Conservation (phyloP, 35 echinoderm and acorn worm species). For the Ptychodera flava region DNA sequence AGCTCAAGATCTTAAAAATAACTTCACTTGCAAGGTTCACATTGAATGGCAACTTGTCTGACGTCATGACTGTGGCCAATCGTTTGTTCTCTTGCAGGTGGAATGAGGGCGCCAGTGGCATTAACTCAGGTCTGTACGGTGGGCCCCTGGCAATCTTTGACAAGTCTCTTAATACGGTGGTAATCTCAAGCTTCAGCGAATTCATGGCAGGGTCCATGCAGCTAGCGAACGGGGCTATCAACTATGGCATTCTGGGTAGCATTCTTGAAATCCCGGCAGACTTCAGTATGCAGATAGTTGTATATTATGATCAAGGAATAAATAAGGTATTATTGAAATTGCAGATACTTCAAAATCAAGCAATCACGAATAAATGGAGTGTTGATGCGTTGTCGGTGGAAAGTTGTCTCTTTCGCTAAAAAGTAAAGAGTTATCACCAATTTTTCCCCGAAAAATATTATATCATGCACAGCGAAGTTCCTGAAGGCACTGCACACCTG, state of each 20-base stretch:
- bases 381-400: no score
- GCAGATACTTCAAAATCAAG: no score
- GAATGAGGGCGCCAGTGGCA: not conserved
- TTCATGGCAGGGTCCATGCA: slow-evolving; percentile 45
- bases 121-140: slow-evolving; percentile 23
- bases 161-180: slow-evolving; percentile 4
- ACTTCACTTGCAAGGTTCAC: no score
- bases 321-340: not conserved
- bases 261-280: not conserved
- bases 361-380: no score
- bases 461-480: no score
- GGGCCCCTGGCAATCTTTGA: slow-evolving; percentile 38
- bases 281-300: not conserved
- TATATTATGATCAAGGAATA: not conserved
- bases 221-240: not conserved
- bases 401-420: no score
- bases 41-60: no score
- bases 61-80: no score
- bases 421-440: no score
- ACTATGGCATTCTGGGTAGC: not conserved
- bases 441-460: no score
- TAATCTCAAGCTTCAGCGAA: slow-evolving; percentile 37
- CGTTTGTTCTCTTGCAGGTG: not conserved
- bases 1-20: no score
- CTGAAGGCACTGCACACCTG: no score